These are phyloP conservation scores for Hydractinia echinata DNA, from an alignment of 30 jellyfish, hydroid and myxozoan genomes.

Conservation along the genomic window DNA sequence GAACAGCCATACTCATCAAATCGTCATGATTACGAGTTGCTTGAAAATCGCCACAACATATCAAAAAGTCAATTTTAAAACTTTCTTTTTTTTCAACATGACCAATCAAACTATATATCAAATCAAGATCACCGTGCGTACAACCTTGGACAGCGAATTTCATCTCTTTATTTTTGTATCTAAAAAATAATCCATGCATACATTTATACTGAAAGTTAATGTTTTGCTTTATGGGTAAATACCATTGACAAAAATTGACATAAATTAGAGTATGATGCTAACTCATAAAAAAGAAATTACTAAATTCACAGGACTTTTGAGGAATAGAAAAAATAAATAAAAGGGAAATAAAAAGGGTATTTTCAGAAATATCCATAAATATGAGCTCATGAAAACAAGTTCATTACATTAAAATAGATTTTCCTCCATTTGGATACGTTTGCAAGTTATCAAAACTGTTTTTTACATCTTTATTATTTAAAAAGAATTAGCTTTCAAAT, in stretches of 20 bases:
- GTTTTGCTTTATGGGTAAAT: not conserved
- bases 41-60: slow-evolving; percentile 99
- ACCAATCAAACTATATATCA: slow-evolving; percentile 60
- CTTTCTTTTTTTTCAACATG: slow-evolving; percentile 54
- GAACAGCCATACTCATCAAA: slow-evolving; percentile 94
- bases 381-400: too few relatives aligned
- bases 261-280: not conserved
- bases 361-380: too few relatives aligned
- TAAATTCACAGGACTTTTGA: too few relatives aligned
- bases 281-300: too few relatives aligned
- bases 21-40: slow-evolving; percentile 86
- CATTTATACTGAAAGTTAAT: too few relatives aligned
- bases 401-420: too few relatives aligned
- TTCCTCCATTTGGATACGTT: too few relatives aligned
- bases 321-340: too few relatives aligned
- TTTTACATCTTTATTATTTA: too few relatives aligned
- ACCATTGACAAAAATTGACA: not conserved
- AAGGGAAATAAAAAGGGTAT: too few relatives aligned
- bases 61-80: slow-evolving; percentile 68
- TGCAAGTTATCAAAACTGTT: too few relatives aligned
- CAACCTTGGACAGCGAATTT: slow-evolving; percentile 98
- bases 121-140: slow-evolving; percentile 94
- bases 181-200: not conserved
- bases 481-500: too few relatives aligned
- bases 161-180: slow-evolving; percentile 40